These are phyloP conservation scores for Mesocentrotus franciscanus DNA, from an alignment of 53 echinoderm and acorn worm genomes.

Conservation along the genomic window DNA sequence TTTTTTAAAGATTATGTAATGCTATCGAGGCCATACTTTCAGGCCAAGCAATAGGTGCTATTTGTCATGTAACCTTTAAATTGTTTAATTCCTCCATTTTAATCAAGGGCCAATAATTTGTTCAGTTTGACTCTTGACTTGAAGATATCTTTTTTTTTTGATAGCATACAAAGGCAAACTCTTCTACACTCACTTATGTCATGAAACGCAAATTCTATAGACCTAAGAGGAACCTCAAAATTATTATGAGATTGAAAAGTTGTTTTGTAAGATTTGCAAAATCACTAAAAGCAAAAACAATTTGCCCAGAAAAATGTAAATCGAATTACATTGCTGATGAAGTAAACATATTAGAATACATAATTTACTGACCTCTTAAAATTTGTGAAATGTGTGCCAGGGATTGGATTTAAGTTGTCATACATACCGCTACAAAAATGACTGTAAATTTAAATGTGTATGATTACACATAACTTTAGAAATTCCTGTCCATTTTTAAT, in stretches of 20 bases:
- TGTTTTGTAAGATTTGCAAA: neutral
- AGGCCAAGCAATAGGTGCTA: neutral
- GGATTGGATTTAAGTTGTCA: neutral
- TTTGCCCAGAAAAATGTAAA: too few relatives aligned
- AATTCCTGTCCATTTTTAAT: neutral
- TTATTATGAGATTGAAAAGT: neutral
- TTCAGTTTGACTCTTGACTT: neutral
- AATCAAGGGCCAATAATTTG: neutral
- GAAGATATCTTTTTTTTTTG: neutral
- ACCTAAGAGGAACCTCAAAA: too few relatives aligned
- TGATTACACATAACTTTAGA: neutral
- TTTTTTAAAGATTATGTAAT: neutral
- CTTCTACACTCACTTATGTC: too few relatives aligned
- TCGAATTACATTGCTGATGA: too few relatives aligned
- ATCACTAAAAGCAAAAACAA: neutral
- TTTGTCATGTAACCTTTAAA: neutral
- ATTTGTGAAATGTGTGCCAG: neutral
- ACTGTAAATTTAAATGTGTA: neutral
- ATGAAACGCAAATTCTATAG: too few relatives aligned
- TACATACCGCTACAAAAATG: too few relatives aligned
- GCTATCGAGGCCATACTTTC: neutral
- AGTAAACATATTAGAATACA: neutral
- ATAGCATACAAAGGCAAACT: neutral
- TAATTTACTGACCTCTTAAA: neutral
- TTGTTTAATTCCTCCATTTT: neutral